phyloP scores from a whole-genome alignment of 2,797 vertebrate genomes.

The Antennarius maculatus region DNA sequence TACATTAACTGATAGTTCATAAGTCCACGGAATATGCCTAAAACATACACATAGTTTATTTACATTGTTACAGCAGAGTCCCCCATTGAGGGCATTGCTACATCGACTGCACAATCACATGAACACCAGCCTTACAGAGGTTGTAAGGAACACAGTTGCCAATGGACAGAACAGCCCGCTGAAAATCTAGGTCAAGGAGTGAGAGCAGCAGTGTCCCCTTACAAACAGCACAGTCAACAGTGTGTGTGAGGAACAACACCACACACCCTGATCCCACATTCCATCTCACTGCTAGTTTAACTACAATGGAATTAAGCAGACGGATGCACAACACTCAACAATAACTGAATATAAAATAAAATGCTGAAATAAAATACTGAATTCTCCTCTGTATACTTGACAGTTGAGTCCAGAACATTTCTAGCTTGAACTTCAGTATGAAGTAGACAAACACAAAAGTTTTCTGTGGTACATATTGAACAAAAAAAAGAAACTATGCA shows the following conservation, averaged over 20 bases:
- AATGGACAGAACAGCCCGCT: conserved; percentile 63
- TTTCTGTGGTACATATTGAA: conserved; percentile 4
- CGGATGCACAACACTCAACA: neutral
- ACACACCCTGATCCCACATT: conserved; percentile 38
- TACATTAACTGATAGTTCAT: neutral
- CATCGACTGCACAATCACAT: conserved; percentile 62
- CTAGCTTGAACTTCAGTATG: neutral
- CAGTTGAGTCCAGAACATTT: neutral
- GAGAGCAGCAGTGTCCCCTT: conserved; percentile 69
- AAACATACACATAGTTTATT: conserved; percentile 1
- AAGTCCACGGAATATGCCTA: neutral
- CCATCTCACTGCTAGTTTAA: conserved; percentile 11
- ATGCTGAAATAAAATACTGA: neutral
- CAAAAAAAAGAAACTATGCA: neutral
- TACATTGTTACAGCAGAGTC: conserved; percentile 2
- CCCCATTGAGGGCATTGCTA: conserved; percentile 19
- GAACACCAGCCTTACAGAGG: conserved; percentile 52
- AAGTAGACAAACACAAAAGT: neutral
- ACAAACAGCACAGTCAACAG: conserved; percentile 48
- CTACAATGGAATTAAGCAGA: neutral
- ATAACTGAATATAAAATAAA: neutral
- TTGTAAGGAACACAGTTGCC: conserved; percentile 55
- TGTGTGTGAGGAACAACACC: conserved; percentile 36
- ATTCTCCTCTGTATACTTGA: neutral
- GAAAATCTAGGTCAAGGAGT: conserved; percentile 77